These are phyloP conservation scores for Drosophila subobscura DNA, from an alignment of 1,140 invertebrate genomes.

Conservation along the genomic window DNA sequence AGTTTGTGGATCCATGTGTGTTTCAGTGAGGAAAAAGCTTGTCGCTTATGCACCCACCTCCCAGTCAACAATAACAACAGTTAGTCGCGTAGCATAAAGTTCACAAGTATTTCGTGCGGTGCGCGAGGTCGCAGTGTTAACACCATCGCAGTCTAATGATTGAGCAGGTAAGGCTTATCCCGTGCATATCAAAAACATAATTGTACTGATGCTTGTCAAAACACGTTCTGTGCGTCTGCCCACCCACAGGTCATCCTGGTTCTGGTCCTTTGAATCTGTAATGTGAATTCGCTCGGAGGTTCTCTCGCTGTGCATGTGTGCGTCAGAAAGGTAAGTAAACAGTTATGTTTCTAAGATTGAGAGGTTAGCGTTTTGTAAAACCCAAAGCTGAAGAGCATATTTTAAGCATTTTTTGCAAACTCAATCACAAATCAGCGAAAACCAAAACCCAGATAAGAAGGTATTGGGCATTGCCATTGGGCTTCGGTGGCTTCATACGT, in stretches of 20 bases:
- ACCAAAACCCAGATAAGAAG: slow-evolving; percentile 13
- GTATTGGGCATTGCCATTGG: slow-evolving; percentile 13
- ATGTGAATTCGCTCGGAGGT: neutral
- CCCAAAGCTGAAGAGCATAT: no score
- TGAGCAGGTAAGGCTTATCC: slow-evolving; percentile 36
- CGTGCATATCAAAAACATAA: neutral
- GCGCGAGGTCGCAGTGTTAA: slow-evolving; percentile 45
- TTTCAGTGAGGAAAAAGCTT: slow-evolving; percentile 16
- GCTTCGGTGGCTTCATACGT: slow-evolving; percentile 5
- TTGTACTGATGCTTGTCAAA: neutral
- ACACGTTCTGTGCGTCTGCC: neutral
- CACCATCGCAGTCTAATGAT: slow-evolving; percentile 34
- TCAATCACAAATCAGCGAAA: no score
- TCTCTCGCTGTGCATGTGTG: no score
- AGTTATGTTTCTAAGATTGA: neutral
- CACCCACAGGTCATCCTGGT: slow-evolving; percentile 21
- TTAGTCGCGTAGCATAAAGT: slow-evolving; percentile 1
- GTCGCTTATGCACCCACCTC: no score
- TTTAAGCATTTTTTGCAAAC: neutral
- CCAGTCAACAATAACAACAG: no score
- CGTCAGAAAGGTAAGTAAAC: slow-evolving; percentile 19
- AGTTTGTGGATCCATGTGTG: slow-evolving; percentile 1
- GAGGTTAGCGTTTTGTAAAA: no score
- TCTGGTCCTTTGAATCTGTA: slow-evolving; percentile 10
- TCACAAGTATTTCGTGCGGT: slow-evolving; percentile 21